Evolutionary conservation across 2,797 vertebrate genomes (phyloP).

Genomic region (Spinus olivaceus): DNA sequence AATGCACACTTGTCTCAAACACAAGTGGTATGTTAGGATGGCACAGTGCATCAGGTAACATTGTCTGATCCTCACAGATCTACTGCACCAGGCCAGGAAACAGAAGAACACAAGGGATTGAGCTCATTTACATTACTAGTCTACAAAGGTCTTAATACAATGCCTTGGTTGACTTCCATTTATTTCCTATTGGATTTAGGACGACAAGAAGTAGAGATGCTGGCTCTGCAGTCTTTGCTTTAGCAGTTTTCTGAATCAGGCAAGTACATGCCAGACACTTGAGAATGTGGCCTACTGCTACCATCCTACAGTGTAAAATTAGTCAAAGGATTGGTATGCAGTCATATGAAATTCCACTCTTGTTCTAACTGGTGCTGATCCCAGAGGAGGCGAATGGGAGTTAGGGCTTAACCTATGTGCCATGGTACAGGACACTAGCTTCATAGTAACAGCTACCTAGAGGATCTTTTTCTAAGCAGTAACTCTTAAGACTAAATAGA

Average conservation of each 20-base stretch:
- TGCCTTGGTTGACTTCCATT: neutral
- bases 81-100: neutral
- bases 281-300: neutral
- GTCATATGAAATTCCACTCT: neutral
- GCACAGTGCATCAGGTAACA: neutral
- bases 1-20: rapidly evolving
- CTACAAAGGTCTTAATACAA: neutral
- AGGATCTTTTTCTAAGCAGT: neutral
- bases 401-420: neutral
- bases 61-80: neutral
- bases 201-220: neutral
- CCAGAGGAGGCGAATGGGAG: neutral
- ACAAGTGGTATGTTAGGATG: neutral
- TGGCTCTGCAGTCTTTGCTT: neutral
- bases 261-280: neutral
- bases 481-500: neutral
- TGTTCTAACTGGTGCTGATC: neutral
- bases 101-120: neutral
- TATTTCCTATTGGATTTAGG: neutral
- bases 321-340: neutral
- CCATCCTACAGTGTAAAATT: neutral
- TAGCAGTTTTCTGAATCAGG: neutral
- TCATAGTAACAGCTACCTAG: neutral
- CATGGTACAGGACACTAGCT: neutral
- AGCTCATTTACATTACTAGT: neutral